Evolutionary conservation across 2,888 invertebrate species (phyloP).

Genomic region (Nudaria mundana): DNA sequence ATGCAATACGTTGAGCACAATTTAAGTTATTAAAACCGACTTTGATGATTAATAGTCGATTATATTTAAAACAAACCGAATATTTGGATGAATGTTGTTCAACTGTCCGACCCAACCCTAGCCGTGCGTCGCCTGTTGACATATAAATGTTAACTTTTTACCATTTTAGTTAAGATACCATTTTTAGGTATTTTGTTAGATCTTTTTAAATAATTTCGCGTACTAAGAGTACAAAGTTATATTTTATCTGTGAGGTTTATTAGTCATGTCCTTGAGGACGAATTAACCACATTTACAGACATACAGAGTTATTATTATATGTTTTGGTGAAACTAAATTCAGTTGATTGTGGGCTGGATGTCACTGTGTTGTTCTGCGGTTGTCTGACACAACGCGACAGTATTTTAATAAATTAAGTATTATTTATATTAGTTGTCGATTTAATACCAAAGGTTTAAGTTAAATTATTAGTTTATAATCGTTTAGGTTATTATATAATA

Average conservation of each 20-base stretch:
- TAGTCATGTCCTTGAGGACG: constrained; percentile 19
- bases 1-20: no score
- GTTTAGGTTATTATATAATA: constrained; percentile 40
- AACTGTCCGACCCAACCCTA: background rate
- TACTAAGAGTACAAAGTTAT: constrained; percentile 30
- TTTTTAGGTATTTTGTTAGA: constrained; percentile 34
- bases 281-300: constrained; percentile 10
- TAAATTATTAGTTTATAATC: constrained; percentile 21
- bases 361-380: background rate
- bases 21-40: no score
- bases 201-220: constrained; percentile 25
- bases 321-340: no score
- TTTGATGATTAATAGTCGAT: no score
- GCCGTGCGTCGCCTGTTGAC: background rate
- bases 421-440: constrained; percentile 41
- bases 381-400: constrained; percentile 27
- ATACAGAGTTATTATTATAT: constrained; percentile 15
- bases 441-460: constrained; percentile 55
- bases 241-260: constrained; percentile 15
- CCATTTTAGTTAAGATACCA: constrained; percentile 31
- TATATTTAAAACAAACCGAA: no score
- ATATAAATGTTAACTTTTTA: constrained; percentile 21
- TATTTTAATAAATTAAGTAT: constrained; percentile 46
- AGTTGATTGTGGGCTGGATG: constrained; percentile 1
- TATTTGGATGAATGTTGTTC: no score